A percentile compares a stretch with the other conserved stretches of the same genome.
These are phyloP conservation scores for Endomychus coccineus DNA, from an alignment of 2,888 invertebrate genomes.

Conservation along the genomic window DNA sequence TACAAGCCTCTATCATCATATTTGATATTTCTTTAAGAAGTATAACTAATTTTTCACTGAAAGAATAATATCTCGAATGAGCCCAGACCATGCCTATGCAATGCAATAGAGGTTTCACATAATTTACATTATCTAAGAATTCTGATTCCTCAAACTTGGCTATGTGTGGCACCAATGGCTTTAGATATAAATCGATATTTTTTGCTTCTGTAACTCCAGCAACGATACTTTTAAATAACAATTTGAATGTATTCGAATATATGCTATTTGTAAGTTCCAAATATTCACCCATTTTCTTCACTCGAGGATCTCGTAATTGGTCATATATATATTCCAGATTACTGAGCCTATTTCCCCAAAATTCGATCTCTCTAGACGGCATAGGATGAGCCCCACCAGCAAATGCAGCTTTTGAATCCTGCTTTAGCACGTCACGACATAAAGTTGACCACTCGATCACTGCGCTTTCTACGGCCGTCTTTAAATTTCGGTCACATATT, in stretches of 20 bases:
- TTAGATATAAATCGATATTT: constrained; percentile 75
- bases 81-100: constrained; percentile 82
- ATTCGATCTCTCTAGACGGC: constrained; percentile 66
- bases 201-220: constrained; percentile 75
- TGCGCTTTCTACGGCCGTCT: constrained; percentile 75
- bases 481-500: constrained; percentile 61
- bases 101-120: constrained; percentile 66
- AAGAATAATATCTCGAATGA: constrained; percentile 51
- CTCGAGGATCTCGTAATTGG: constrained; percentile 72
- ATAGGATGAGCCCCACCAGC: constrained; percentile 62
- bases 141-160: constrained; percentile 65
- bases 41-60: constrained; percentile 54
- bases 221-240: constrained; percentile 70
- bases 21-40: constrained; percentile 75
- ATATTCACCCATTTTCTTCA: constrained; percentile 70
- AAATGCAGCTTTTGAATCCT: constrained; percentile 65
- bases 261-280: constrained; percentile 68
- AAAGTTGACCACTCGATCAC: constrained; percentile 76
- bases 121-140: constrained; percentile 53
- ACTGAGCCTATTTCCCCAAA: constrained; percentile 71
- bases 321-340: constrained; percentile 83
- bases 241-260: constrained; percentile 69
- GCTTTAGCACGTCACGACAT: constrained; percentile 63
- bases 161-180: constrained; percentile 63
- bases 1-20: constrained; percentile 67